A percentile compares a stretch with the other conserved stretches of the same genome.
phyloP scores from a whole-genome alignment of 2,888 invertebrate genomes.

The Halictus quadricinctus region DNA sequence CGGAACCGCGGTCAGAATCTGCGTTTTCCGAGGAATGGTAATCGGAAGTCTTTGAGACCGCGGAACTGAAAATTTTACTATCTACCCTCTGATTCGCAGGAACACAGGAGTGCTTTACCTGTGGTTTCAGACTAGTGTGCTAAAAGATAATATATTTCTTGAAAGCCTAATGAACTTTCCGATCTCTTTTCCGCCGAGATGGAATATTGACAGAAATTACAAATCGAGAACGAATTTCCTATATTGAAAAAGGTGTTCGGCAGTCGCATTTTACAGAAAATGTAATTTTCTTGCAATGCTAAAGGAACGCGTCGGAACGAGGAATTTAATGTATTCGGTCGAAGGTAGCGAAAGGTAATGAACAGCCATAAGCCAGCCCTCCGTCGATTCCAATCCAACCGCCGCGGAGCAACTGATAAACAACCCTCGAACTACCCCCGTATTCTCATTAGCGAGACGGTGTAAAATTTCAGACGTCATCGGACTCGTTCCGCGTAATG shows the following conservation, averaged over 20 bases:
- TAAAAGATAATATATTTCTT: too few relatives aligned
- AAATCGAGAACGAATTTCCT: background rate
- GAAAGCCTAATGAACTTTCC: too few relatives aligned
- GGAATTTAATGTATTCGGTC: background rate
- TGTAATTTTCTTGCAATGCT: too few relatives aligned
- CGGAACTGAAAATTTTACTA: background rate
- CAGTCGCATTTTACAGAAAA: too few relatives aligned
- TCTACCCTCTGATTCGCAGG: background rate
- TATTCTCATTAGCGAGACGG: constrained; percentile 1
- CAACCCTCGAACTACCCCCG: background rate
- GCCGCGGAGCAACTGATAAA: background rate
- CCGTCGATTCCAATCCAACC: background rate
- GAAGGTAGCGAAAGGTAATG: background rate
- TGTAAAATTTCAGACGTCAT: constrained; percentile 7
- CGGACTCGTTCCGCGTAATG: constrained; percentile 14
- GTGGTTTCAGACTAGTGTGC: too few relatives aligned
- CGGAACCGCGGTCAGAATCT: background rate
- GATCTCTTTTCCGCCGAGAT: too few relatives aligned
- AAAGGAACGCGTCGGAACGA: too few relatives aligned
- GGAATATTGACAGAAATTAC: background rate
- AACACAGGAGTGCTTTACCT: too few relatives aligned
- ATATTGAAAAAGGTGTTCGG: too few relatives aligned
- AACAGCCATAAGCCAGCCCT: background rate
- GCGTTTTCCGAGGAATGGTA: background rate
- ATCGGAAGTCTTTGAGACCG: background rate